Conservation (phyloP, 1,140 invertebrate species). For the Drosophila nigromelanica region DNA sequence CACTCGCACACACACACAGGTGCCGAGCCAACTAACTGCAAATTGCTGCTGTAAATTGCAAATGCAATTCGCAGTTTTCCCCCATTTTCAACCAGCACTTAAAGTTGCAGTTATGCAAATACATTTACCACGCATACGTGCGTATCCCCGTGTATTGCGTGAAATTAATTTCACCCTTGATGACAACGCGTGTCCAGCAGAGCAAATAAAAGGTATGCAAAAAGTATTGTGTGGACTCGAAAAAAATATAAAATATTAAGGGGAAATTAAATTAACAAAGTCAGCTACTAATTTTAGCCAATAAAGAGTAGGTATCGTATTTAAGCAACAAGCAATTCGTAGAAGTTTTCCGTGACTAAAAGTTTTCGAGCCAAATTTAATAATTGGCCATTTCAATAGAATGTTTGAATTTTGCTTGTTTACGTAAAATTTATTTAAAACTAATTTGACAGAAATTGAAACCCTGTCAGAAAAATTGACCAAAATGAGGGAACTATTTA, state of each 20-base stretch:
- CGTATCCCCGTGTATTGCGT: neutral
- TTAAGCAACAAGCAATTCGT: neutral
- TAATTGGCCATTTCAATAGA: slow-evolving; percentile 15
- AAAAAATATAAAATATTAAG: slow-evolving; percentile 9
- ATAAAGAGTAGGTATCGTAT: slow-evolving; percentile 9
- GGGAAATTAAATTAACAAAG: slow-evolving; percentile 9
- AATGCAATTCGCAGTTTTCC: slow-evolving; percentile 42
- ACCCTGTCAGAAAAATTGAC: slow-evolving; percentile 11
- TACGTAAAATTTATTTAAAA: slow-evolving; percentile 34
- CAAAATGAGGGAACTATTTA: neutral
- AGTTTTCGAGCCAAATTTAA: slow-evolving; percentile 28
- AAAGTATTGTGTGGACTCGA: neutral
- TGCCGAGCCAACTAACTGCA: slow-evolving; percentile 10
- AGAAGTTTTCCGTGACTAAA: neutral
- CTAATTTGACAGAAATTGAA: slow-evolving; percentile 42
- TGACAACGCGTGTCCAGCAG: neutral
- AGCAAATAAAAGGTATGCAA: slow-evolving; percentile 9
- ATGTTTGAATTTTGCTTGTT: slow-evolving; percentile 29
- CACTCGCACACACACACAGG: neutral
- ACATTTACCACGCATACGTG: neutral
- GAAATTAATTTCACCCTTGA: slow-evolving; percentile 7
- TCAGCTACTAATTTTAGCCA: slow-evolving; percentile 1
- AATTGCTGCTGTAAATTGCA: slow-evolving; percentile 45
- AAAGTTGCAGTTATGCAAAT: slow-evolving; percentile 9
- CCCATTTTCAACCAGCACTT: slow-evolving; percentile 35